Percentiles rank a stretch among this genome's conserved stretches.
Evolutionary conservation across 2,888 invertebrate species (phyloP).

Genomic region (Lycaena phlaeas): DNA sequence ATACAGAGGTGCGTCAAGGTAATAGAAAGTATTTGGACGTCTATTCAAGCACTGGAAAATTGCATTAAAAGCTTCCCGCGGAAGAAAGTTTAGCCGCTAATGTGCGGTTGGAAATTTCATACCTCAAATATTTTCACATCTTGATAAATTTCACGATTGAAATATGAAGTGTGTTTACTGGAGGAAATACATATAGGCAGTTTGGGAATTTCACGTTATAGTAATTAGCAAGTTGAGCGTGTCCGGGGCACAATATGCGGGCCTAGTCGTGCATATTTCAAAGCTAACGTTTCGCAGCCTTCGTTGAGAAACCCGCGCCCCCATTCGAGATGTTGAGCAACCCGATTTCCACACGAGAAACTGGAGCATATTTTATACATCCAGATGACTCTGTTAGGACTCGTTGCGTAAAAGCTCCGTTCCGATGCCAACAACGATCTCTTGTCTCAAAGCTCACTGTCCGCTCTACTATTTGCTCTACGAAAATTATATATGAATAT

Average conservation of each 20-base stretch:
- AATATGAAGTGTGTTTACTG: too few species aligned
- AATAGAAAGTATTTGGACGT: constrained; percentile 10
- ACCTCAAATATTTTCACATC: neutral
- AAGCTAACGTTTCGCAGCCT: constrained; percentile 65
- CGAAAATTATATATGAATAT: constrained; percentile 39
- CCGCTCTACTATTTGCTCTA: constrained; percentile 38
- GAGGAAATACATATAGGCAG: too few species aligned
- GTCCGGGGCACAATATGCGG: constrained; percentile 39
- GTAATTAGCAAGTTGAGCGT: neutral
- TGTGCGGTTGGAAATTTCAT: constrained; percentile 21
- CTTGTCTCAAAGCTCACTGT: too few species aligned
- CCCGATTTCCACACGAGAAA: constrained; percentile 62
- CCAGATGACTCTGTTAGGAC: constrained; percentile 23
- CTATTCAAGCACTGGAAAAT: constrained; percentile 5
- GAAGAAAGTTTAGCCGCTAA: constrained; percentile 28
- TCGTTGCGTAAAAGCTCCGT: constrained; percentile 31
- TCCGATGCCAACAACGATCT: too few species aligned
- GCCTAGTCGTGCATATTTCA: constrained; percentile 64
- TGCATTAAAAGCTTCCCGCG: constrained; percentile 12
- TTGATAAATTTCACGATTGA: too few species aligned
- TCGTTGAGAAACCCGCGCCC: constrained; percentile 68
- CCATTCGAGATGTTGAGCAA: constrained; percentile 68
- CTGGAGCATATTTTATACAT: constrained; percentile 41
- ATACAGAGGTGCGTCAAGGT: constrained; percentile 3
- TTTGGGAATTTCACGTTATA: constrained; percentile 6